A percentile compares a stretch with the other conserved stretches of the same genome.
Evolutionary conservation across 2,113 vertebrate genomes (phyloP).

Genomic region (Cyrtonyx montezumae): DNA sequence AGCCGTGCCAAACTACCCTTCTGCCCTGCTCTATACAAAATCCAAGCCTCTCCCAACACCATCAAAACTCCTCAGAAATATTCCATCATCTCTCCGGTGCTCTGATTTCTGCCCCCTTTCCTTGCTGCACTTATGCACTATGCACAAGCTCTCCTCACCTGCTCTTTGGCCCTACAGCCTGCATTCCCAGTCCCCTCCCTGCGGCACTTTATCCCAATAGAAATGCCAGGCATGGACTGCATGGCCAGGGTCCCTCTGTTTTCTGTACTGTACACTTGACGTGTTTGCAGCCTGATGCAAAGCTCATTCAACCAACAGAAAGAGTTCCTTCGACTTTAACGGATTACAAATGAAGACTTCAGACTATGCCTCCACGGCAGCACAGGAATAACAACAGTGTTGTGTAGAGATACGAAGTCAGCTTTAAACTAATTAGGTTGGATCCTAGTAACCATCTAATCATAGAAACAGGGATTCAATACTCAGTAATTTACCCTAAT

Average conservation of each 20-base stretch:
- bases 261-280: neutral
- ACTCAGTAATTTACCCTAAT: constrained; percentile 44
- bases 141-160: accelerated
- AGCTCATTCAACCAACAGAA: constrained; percentile 33
- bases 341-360: constrained; percentile 44
- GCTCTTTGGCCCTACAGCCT: neutral
- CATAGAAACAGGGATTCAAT: constrained; percentile 13
- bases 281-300: constrained; percentile 39
- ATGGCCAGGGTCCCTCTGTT: neutral
- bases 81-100: neutral
- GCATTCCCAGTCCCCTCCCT: neutral
- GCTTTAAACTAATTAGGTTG: constrained; percentile 53
- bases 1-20: neutral
- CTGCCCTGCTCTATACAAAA: neutral
- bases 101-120: neutral
- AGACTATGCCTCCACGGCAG: constrained; percentile 6
- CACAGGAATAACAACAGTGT: constrained; percentile 1
- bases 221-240: neutral
- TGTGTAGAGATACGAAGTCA: constrained; percentile 28
- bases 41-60: neutral
- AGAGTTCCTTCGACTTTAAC: constrained; percentile 31
- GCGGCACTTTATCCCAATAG: neutral
- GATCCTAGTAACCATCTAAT: constrained; percentile 36
- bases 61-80: neutral
- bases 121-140: neutral